A percentile compares a stretch with the other conserved stretches of the same genome.
Evolutionary conservation across 2,113 vertebrate genomes (phyloP).

Genomic region (Isichthys henryi): DNA sequence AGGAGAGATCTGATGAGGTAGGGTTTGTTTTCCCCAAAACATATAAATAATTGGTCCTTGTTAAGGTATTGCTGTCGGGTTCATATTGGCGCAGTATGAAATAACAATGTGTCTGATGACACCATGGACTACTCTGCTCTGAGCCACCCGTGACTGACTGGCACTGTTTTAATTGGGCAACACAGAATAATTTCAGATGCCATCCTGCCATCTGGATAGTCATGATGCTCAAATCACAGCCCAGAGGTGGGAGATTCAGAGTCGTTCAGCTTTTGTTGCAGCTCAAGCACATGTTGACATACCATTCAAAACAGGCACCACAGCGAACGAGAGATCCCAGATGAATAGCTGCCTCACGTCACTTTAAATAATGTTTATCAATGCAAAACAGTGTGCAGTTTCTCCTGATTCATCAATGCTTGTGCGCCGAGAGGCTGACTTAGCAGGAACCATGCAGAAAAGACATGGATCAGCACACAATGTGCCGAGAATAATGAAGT

Average conservation of each 20-base stretch:
- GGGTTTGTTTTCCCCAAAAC: slow-evolving; percentile 22
- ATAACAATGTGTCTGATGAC: not conserved
- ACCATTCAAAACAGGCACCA: slow-evolving; percentile 27
- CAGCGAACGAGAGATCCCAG: slow-evolving; percentile 4
- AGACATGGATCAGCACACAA: slow-evolving; percentile 8
- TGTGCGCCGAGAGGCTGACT: slow-evolving; percentile 31
- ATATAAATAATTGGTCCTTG: slow-evolving; percentile 9
- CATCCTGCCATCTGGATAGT: not conserved
- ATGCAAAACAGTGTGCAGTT: slow-evolving; percentile 26
- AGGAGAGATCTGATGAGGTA: slow-evolving; percentile 16
- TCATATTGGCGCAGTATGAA: not conserved
- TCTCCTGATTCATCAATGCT: slow-evolving; percentile 33
- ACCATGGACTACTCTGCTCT: not conserved
- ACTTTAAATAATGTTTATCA: slow-evolving; percentile 41
- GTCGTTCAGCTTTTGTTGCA: slow-evolving; percentile 31
- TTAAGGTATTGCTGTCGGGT: not conserved
- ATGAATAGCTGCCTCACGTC: slow-evolving; percentile 34
- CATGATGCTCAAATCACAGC: slow-evolving; percentile 22
- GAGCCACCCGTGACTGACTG: not conserved
- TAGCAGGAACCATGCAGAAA: slow-evolving; percentile 26
- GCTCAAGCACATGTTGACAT: slow-evolving; percentile 15
- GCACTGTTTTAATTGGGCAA: slow-evolving; percentile 26
- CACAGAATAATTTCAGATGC: not conserved
- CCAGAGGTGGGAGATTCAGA: slow-evolving; percentile 23
- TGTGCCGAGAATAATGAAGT: slow-evolving; percentile 4